A percentile compares a stretch with the other conserved stretches of the same genome.
Evolutionary conservation across 2,888 invertebrate genomes (phyloP).

Genomic region (Torymus tubicola): DNA sequence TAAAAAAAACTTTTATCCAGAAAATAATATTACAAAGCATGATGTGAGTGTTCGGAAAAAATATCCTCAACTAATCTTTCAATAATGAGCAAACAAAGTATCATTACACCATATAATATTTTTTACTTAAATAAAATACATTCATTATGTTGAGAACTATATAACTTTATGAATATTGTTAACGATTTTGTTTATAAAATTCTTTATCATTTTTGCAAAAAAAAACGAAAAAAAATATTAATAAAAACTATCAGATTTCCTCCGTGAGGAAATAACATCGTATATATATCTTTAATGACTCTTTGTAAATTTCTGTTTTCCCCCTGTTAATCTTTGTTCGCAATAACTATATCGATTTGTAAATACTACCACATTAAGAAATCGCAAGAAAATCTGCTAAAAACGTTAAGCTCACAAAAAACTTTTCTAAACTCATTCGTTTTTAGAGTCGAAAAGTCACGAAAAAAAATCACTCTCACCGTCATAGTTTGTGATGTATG

Average conservation of each 20-base stretch:
- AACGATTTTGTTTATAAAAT: too few relatives aligned
- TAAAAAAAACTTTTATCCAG: too few relatives aligned
- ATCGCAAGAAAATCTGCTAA: background rate
- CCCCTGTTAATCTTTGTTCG: background rate
- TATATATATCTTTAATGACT: background rate
- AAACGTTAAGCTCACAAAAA: slow-evolving; percentile 14
- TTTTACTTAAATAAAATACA: too few relatives aligned
- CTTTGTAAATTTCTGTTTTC: background rate
- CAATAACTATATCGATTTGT: background rate
- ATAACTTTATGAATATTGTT: too few relatives aligned
- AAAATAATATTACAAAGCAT: too few relatives aligned
- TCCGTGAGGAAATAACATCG: background rate
- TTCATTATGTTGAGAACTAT: too few relatives aligned
- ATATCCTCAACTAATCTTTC: too few relatives aligned
- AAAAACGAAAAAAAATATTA: too few relatives aligned
- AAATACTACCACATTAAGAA: background rate
- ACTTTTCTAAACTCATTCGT: slow-evolving; percentile 24
- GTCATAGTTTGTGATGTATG: slow-evolving; percentile 65
- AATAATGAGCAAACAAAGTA: too few relatives aligned
- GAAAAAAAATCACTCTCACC: slow-evolving; percentile 26
- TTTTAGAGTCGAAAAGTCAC: slow-evolving; percentile 28
- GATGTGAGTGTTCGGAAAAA: too few relatives aligned
- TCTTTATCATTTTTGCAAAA: too few relatives aligned
- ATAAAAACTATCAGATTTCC: background rate
- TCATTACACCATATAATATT: too few relatives aligned